Evolutionary conservation across 2,888 invertebrate species (phyloP).

Genomic region (Steinernema carpocapsae): DNA sequence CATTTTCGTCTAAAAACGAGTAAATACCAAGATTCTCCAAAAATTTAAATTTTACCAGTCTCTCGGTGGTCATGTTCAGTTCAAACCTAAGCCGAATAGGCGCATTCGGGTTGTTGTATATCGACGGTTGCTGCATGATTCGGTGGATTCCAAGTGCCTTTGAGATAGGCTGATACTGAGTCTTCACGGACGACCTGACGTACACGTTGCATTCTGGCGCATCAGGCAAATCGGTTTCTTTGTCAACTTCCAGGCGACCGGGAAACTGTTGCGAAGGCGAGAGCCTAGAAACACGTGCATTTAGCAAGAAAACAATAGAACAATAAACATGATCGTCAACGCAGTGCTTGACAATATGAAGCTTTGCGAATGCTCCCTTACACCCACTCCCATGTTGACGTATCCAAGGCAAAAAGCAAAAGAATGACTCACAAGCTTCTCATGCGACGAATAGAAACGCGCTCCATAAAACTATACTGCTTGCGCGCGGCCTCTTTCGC

Average conservation of each 20-base stretch:
- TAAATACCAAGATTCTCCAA: slow-evolving; percentile 34
- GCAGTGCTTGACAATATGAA: no score
- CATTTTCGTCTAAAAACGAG: slow-evolving; percentile 62
- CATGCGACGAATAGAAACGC: slow-evolving; percentile 64
- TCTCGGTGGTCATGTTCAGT: slow-evolving; percentile 80
- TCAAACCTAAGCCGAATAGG: slow-evolving; percentile 78
- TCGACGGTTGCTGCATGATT: slow-evolving; percentile 82
- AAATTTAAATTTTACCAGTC: slow-evolving; percentile 74
- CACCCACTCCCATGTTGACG: neutral
- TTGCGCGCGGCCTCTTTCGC: slow-evolving; percentile 65
- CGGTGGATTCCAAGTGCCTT: slow-evolving; percentile 82
- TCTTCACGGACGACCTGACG: slow-evolving; percentile 68
- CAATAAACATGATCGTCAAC: no score
- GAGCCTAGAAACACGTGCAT: slow-evolving; percentile 44
- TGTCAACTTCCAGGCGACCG: slow-evolving; percentile 58
- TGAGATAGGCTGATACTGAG: slow-evolving; percentile 76
- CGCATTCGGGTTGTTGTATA: slow-evolving; percentile 81
- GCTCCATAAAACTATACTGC: slow-evolving; percentile 66
- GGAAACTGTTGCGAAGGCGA: slow-evolving; percentile 65
- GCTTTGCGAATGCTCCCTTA: neutral
- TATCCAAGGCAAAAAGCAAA: neutral
- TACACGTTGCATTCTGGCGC: slow-evolving; percentile 57
- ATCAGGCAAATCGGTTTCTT: slow-evolving; percentile 59
- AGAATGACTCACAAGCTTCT: slow-evolving; percentile 54
- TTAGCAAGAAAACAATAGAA: neutral